Conservation (phyloP, 2,888 invertebrate genomes). For the Ptychoptera contaminata region DNA sequence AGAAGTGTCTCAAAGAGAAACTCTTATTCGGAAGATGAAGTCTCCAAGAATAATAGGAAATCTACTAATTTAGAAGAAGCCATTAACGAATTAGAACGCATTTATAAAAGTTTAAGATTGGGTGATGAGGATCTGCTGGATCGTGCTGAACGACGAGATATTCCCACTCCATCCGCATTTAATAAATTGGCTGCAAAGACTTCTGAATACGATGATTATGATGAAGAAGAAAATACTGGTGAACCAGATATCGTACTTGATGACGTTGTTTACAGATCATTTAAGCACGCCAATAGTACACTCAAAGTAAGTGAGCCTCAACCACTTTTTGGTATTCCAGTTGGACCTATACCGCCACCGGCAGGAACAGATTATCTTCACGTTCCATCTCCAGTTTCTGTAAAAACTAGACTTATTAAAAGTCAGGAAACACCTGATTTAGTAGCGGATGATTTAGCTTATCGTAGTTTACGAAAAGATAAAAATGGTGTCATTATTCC, state of each 20-base stretch:
- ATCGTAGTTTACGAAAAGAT: conserved; percentile 71
- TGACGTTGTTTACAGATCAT: conserved; percentile 69
- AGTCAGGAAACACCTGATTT: conserved; percentile 44
- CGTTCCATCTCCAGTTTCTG: conserved; percentile 50
- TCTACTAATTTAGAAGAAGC: conserved; percentile 77
- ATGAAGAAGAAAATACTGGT: conserved; percentile 35
- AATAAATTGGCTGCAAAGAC: conserved; percentile 34
- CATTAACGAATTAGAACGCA: conserved; percentile 76
- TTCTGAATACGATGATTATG: conserved; percentile 40
- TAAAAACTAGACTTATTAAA: conserved; percentile 30
- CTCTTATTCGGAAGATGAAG: conserved; percentile 21
- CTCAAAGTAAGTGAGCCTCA: conserved; percentile 62
- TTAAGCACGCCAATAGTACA: conserved; percentile 59
- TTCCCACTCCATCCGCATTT: conserved; percentile 30
- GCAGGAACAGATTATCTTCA: conserved; percentile 75
- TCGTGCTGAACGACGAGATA: conserved; percentile 57
- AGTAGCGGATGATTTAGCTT: conserved; percentile 77
- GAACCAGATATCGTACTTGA: conserved; percentile 73
- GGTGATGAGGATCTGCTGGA: conserved; percentile 70
- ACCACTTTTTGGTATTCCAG: conserved; percentile 79
- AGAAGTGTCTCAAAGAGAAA: conserved; percentile 19
- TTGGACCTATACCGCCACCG: conserved; percentile 67
- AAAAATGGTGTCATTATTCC: conserved; percentile 19
- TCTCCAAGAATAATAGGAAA: conserved; percentile 33
- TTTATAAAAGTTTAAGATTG: conserved; percentile 73